Evolutionary conservation across 2,888 invertebrate genomes (phyloP).

Genomic region (Mystacides longicornis): DNA sequence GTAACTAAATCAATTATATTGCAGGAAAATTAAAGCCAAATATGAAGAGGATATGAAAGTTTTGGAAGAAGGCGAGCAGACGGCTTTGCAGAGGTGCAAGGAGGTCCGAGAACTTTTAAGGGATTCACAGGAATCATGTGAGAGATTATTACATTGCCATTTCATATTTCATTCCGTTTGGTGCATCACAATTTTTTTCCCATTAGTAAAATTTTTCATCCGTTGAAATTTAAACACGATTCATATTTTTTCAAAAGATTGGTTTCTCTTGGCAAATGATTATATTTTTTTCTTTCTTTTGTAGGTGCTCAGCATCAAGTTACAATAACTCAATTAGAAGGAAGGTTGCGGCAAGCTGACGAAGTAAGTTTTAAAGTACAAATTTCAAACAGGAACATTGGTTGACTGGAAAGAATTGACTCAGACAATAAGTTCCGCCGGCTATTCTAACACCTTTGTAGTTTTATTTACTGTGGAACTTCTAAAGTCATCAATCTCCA

Average conservation of each 20-base stretch:
- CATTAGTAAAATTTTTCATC: too few species aligned
- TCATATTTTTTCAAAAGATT: too few species aligned
- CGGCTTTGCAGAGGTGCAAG: slow-evolving; percentile 58
- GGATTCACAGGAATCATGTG: slow-evolving; percentile 54
- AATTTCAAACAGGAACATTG: not conserved
- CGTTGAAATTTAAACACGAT: too few species aligned
- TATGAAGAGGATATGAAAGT: slow-evolving; percentile 65
- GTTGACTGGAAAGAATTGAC: not conserved
- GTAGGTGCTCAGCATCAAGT: slow-evolving; percentile 35
- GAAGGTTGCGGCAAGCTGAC: slow-evolving; percentile 55
- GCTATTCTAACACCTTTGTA: too few species aligned
- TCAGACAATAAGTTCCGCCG: too few species aligned
- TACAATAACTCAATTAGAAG: slow-evolving; percentile 57
- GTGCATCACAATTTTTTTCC: too few species aligned
- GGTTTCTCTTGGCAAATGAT: too few species aligned
- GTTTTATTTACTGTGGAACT: too few species aligned
- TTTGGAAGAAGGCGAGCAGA: slow-evolving; percentile 57
- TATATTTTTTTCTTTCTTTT: slow-evolving; percentile 30
- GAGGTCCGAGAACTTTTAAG: slow-evolving; percentile 59
- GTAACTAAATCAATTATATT: slow-evolving; percentile 18
- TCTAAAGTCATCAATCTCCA: too few species aligned
- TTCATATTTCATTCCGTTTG: too few species aligned
- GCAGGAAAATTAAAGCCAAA: slow-evolving; percentile 66
- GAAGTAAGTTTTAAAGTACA: slow-evolving; percentile 40
- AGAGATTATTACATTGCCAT: too few species aligned